These are phyloP conservation scores for Caenorhabditis becei DNA, from an alignment of 2,888 invertebrate species.

Conservation along the genomic window DNA sequence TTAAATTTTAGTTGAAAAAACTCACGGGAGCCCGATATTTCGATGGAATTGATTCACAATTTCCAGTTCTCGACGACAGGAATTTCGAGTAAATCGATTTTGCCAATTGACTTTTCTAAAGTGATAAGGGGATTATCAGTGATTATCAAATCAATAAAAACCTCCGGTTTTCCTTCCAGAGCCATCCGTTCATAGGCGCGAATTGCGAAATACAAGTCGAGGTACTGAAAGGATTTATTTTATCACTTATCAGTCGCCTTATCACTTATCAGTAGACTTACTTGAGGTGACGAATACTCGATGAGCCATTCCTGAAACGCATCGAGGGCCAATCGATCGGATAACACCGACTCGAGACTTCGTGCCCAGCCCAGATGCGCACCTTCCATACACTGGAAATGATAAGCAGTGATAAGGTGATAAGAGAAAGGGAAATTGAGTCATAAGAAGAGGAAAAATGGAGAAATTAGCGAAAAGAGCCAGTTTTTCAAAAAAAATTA, in stretches of 20 bases:
- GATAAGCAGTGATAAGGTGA: not conserved
- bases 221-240: slow-evolving; percentile 63
- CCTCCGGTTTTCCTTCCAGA: slow-evolving; percentile 64
- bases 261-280: not conserved
- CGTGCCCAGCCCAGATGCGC: slow-evolving; percentile 66
- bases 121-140: too few relatives aligned
- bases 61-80: slow-evolving; percentile 66
- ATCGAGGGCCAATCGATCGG: slow-evolving; percentile 68
- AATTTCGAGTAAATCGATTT: slow-evolving; percentile 72
- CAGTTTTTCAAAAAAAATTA: too few relatives aligned
- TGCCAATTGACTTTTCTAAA: slow-evolving; percentile 70
- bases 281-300: slow-evolving; percentile 55
- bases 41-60: slow-evolving; percentile 69
- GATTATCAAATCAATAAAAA: not conserved
- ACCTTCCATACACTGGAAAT: slow-evolving; percentile 28
- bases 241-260: too few relatives aligned
- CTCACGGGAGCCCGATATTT: slow-evolving; percentile 65
- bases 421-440: not conserved
- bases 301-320: slow-evolving; percentile 69
- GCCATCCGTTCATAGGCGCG: slow-evolving; percentile 74
- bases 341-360: slow-evolving; percentile 72
- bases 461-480: not conserved
- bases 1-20: slow-evolving; percentile 15
- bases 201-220: slow-evolving; percentile 76
- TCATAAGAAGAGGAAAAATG: slow-evolving; percentile 7